Evolutionary conservation across 2,113 vertebrate genomes (phyloP).

Genomic region (Penelope pileata): DNA sequence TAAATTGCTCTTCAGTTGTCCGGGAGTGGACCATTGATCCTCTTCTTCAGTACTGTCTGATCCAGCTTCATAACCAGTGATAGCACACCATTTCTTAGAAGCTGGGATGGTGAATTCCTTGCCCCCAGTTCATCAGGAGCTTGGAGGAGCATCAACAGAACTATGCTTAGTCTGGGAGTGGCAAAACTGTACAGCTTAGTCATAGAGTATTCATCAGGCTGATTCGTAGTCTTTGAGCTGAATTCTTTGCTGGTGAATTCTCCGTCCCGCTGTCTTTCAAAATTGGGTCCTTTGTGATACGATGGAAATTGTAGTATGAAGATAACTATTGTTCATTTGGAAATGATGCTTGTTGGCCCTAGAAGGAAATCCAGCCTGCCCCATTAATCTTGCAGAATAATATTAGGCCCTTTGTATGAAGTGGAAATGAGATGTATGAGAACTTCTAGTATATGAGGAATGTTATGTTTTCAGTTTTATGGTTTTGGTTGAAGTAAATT

Average conservation of each 20-base stretch:
- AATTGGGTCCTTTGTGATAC: not conserved
- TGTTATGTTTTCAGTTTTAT: not conserved
- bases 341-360: not conserved
- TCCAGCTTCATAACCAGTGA: not conserved
- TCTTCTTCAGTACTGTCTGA: not conserved
- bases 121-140: not conserved
- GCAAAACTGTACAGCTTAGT: not conserved
- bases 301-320: not conserved
- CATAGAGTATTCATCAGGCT: not conserved
- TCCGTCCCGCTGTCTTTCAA: not conserved
- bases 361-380: not conserved
- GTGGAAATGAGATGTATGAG: not conserved
- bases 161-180: not conserved
- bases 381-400: not conserved
- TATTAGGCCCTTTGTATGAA: not conserved
- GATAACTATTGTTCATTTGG: not conserved
- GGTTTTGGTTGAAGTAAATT: not conserved
- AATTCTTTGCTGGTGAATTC: not conserved
- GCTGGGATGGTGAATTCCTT: not conserved
- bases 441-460: not conserved
- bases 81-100: not conserved
- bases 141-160: not conserved
- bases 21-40: not conserved
- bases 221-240: not conserved
- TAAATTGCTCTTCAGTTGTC: not conserved